Evolutionary conservation across 1,140 invertebrate genomes (phyloP).

Genomic region (Coboldia fuscipes): DNA sequence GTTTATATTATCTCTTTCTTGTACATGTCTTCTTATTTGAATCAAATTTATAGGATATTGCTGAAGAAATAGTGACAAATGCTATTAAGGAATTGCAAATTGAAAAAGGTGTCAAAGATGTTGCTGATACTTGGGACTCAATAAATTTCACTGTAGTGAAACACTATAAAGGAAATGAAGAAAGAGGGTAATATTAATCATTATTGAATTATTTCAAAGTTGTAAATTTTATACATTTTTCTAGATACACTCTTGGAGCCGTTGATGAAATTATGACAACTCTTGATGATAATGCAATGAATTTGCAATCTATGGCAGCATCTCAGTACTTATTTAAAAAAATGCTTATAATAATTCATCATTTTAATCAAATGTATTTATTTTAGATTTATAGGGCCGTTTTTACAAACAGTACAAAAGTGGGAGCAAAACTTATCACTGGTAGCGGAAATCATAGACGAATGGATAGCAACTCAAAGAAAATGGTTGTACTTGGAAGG

Average conservation of each 20-base stretch:
- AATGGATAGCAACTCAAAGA: constrained; percentile 61
- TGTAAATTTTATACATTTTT: neutral
- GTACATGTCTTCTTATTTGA: neutral
- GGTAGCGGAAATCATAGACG: constrained; percentile 66
- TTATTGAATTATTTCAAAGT: neutral
- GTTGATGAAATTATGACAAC: constrained; percentile 60
- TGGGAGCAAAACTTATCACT: constrained; percentile 64
- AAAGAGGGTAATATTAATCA: constrained; percentile 21
- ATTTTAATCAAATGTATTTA: constrained; percentile 2
- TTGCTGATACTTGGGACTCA: constrained; percentile 48
- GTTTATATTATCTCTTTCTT: neutral
- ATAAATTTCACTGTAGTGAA: constrained; percentile 48
- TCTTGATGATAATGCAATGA: constrained; percentile 75
- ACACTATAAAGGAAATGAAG: constrained; percentile 34
- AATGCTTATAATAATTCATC: neutral
- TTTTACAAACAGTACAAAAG: constrained; percentile 51
- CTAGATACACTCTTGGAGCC: constrained; percentile 50
- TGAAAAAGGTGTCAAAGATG: constrained; percentile 61
- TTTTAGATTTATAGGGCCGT: constrained; percentile 65
- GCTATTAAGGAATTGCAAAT: constrained; percentile 76
- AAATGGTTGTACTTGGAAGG: constrained; percentile 84
- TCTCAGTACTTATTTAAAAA: constrained; percentile 35
- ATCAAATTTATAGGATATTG: constrained; percentile 31
- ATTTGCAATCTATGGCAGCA: constrained; percentile 72
- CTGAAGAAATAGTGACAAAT: constrained; percentile 62